Evolutionary conservation across 2,113 vertebrate species (phyloP), one percentile per base, ranked within the genome.

Genomic region (Corynorhinus townsendii): DNA sequence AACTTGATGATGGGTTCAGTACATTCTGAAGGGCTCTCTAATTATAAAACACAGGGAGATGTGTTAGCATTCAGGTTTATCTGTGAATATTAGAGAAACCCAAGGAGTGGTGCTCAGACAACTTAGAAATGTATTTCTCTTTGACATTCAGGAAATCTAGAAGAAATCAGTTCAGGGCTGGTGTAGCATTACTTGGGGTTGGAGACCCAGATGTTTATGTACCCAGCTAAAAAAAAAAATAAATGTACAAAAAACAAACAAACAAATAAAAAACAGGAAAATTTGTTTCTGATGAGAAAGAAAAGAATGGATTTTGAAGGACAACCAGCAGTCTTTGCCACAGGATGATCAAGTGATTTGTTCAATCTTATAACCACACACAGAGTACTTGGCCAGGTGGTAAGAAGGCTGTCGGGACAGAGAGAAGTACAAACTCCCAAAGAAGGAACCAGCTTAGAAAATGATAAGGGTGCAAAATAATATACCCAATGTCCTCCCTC

Each of bases 21-120:
- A 92, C 17, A 73, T 77, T 85, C 35, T 52, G 72, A 92, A 59
- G 82, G 49, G 11, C 35, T 88, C 35, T 90, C 11, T 91, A 91
- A 89, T 93, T 89, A 76, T 80, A 91, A 91, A 89, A 54, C 92
- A 35, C 94, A 83, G 54, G 54, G 56, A 69, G 33, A 54, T 47
- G 47, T 43, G 47, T 52, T 86, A 86, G 56, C 56, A 52, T 80
- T n/a, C 54, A 86, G n/a, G 30, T 75, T 89, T 16, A 71, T 89
- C 56, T 49, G 49, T 11, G 93, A 64, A 76, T 45, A 59, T 38
- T 93, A 43, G 80, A 82, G 56, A 82, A 82, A 38, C 28, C 19
- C 38, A 38, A 79, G 76, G 9, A 66, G 30, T 28, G 43, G 24
- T 84, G 22, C 7, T 83, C 33, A 77, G 26, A 45, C 3, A 35